Percentiles rank a stretch among this genome's conserved stretches.
Conservation (phyloP, 1,140 invertebrate genomes). For the Drosophila arawakana region DNA sequence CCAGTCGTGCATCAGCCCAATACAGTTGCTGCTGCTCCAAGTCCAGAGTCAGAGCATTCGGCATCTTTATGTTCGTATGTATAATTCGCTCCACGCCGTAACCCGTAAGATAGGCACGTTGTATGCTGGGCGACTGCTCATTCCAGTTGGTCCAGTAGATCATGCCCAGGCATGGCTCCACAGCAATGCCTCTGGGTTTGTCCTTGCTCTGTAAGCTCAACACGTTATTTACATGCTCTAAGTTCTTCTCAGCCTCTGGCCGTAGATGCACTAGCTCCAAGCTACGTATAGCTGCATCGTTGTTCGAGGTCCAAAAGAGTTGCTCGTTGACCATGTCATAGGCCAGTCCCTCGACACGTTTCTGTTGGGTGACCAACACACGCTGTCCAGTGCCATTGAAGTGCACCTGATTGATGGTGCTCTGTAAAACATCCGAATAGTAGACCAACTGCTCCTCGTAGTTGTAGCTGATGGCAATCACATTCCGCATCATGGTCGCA, state of each 20-base stretch:
- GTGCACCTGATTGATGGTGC: conserved; percentile 92
- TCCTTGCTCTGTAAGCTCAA: conserved; percentile 89
- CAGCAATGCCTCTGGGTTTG: conserved; percentile 92
- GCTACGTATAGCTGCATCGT: conserved; percentile 90
- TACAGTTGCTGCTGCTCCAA: conserved; percentile 90
- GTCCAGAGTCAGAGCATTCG: conserved; percentile 92
- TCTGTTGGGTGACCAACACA: conserved; percentile 90
- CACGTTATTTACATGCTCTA: conserved; percentile 86
- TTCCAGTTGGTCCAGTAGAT: conserved; percentile 96
- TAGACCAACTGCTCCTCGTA: conserved; percentile 89
- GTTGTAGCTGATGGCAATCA: conserved; percentile 93
- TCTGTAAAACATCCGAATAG: conserved; percentile 94
- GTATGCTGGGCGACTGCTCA: conserved; percentile 89
- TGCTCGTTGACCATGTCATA: conserved; percentile 88
- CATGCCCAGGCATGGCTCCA: conserved; percentile 90
- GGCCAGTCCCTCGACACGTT: conserved; percentile 93
- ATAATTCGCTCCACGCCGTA: conserved; percentile 89
- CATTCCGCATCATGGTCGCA: conserved; percentile 89
- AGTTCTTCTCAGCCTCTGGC: conserved; percentile 78
- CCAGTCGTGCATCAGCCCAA: conserved; percentile 91
- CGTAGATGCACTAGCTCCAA: conserved; percentile 85
- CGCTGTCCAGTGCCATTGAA: conserved; percentile 92
- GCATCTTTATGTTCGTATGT: conserved; percentile 91
- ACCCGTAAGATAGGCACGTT: conserved; percentile 89
- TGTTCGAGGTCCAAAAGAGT: conserved; percentile 95